These are phyloP conservation scores for Magallana ariakensis DNA, from an alignment of 1,140 invertebrate genomes.

Conservation along the genomic window DNA sequence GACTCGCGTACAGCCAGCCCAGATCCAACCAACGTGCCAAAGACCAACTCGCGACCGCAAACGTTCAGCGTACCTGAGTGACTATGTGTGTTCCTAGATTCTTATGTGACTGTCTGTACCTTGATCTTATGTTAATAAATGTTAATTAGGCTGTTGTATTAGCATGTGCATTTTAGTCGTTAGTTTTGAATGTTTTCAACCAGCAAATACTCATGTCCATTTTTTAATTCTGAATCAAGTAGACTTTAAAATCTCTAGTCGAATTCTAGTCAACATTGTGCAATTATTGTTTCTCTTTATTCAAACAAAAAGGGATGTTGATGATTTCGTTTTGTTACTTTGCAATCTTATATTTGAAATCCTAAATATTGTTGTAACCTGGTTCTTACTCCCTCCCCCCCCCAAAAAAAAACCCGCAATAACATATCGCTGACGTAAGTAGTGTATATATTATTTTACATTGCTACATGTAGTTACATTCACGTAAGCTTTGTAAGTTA, in stretches of 20 bases:
- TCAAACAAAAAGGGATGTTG: not conserved
- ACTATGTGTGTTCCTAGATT: not conserved
- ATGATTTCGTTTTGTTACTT: not conserved
- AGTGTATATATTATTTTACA: too few relatives aligned
- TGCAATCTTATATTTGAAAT: not conserved
- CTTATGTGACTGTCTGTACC: not conserved
- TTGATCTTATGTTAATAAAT: not conserved
- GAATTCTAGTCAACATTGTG: not conserved
- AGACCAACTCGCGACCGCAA: not conserved
- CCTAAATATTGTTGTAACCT: not conserved
- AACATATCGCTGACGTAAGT: too few relatives aligned
- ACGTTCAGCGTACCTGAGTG: not conserved
- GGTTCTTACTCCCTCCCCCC: too few relatives aligned
- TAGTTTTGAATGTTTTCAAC: not conserved
- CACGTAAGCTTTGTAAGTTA: too few relatives aligned
- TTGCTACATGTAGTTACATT: too few relatives aligned
- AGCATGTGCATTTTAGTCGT: not conserved
- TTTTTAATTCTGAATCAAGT: not conserved
- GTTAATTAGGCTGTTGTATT: not conserved
- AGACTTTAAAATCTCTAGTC: not conserved
- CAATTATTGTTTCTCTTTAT: not conserved
- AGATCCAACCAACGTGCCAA: not conserved
- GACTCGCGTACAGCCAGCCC: not conserved
- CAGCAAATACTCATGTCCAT: not conserved
- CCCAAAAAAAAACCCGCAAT: too few relatives aligned